Evolutionary conservation across 2,888 invertebrate species (phyloP), one percentile per base, ranked within the genome.

Genomic region (Drosophila macrospina): DNA sequence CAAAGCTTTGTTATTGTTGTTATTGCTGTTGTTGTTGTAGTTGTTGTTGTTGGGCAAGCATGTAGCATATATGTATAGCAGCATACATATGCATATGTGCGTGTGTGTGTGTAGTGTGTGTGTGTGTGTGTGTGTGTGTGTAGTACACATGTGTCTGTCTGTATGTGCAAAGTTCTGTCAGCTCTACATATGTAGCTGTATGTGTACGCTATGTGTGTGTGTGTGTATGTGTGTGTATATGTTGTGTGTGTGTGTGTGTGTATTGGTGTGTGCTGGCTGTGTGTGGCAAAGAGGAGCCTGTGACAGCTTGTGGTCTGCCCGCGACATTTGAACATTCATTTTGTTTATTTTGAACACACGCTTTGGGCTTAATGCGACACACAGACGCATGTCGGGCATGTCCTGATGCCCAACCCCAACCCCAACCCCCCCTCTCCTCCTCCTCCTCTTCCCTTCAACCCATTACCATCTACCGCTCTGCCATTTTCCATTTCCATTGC

Each of bases 221-320:
- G 15, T 16, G 30, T 5, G 42, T 61, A 8, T 44, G 36, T 26
- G 36, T 24, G 26, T 20, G 30, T 8, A 39, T 64, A 11, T 44
- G 6, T 20, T 20, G 37, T 34, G 13, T n/a, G 48, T 60, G 32
- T 45, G 44, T 50, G 48, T 69, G 61, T 50, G 34, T 28, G 34
- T 20, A n/a, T n/a, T n/a, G n/a, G n/a, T n/a, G 15, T 24, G 34
- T 7, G 47, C 3, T 16, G 55, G 47, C n/a, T n/a, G 63, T 61
- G 64, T 73, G 69, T 81, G 64, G 54, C 75, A 76, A 69, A 72
- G 66, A 65, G 75, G 60, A 70, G 69, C 78, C 76, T 86, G 78
- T 86, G 88, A 89, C 89, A 88, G 82, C 88, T 88, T 89, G 90
- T 86, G 88, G 88, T 90, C 88, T 90, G 90, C 86, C 74, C 41